A percentile compares a stretch with the other conserved stretches of the same genome.
phyloP scores from a whole-genome alignment of 1,140 invertebrate genomes.

The Zaprionus ghesquierei region DNA sequence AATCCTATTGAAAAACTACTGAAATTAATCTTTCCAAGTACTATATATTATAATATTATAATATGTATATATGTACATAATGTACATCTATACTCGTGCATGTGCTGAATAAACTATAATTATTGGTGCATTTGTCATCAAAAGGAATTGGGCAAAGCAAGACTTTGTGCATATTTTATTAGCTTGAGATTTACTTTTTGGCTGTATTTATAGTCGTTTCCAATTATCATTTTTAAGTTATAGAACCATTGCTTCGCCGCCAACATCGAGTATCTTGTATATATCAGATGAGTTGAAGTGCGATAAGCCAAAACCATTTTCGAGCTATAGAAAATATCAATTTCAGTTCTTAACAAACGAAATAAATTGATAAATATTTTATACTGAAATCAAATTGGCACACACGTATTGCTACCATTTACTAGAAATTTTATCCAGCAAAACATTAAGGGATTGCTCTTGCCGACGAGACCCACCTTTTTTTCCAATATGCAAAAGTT shows the following conservation, averaged over 20 bases:
- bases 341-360: neutral
- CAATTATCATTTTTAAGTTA: neutral
- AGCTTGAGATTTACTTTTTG: slow-evolving; percentile 40
- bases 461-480: too few species aligned
- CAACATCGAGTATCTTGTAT: neutral
- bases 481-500: too few species aligned
- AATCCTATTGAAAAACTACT: too few species aligned
- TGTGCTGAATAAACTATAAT: slow-evolving; percentile 28
- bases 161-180: slow-evolving; percentile 8
- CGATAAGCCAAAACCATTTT: neutral
- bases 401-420: neutral
- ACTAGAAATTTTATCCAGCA: too few species aligned
- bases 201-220: slow-evolving; percentile 26
- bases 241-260: neutral
- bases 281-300: neutral
- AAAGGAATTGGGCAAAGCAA: slow-evolving; percentile 13
- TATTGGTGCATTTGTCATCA: slow-evolving; percentile 24
- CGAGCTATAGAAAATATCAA: neutral
- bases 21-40: neutral
- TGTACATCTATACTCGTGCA: slow-evolving; percentile 8
- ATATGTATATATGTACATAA: neutral
- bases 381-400: neutral
- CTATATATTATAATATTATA: neutral
- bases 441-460: too few species aligned
- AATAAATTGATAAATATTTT: neutral